A percentile compares a stretch with the other conserved stretches of the same genome.
These are phyloP conservation scores for Polypterus bichir DNA, from an alignment of 2,113 vertebrate species.

Conservation along the genomic window DNA sequence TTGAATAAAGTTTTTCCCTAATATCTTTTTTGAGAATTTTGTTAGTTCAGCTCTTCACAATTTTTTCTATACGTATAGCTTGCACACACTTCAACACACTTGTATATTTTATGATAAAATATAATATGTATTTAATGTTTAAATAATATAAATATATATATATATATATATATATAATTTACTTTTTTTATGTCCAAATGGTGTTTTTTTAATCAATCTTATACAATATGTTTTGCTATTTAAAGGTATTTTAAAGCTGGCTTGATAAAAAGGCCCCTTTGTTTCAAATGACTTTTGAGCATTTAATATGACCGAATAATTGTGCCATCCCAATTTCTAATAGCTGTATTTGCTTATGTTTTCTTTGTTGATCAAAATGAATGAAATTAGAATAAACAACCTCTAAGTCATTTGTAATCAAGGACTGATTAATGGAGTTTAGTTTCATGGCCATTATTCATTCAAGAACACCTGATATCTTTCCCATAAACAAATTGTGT, in stretches of 20 bases:
- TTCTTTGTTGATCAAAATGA: conserved; percentile 98
- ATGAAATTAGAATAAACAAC: conserved; percentile 99
- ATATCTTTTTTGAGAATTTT: no score
- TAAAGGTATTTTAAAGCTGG: conserved; percentile 36
- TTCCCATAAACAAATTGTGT: conserved; percentile 98
- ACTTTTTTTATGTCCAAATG: no score
- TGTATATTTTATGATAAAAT: no score
- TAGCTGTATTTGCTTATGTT: conserved; percentile 72
- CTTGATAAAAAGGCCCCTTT: conserved; percentile 69
- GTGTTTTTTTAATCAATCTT: no score
- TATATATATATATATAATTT: no score
- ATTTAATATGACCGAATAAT: conserved; percentile 76
- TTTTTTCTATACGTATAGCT: no score
- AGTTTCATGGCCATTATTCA: conserved; percentile 86
- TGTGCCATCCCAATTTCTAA: conserved; percentile 70
- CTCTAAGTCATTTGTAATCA: conserved; percentile 94
- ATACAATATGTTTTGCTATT: background rate
- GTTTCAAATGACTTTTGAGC: conserved; percentile 70
- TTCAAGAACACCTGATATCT: conserved; percentile 98
- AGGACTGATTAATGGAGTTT: conserved; percentile 96
- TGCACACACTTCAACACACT: no score
- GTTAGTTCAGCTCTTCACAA: no score
- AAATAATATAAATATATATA: no score
- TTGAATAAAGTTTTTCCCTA: no score
- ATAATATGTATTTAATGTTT: no score